Percentiles rank a stretch among this genome's conserved stretches.
phyloP scores from a whole-genome alignment of 2,113 vertebrate genomes.

The Nycticebus coucang region DNA sequence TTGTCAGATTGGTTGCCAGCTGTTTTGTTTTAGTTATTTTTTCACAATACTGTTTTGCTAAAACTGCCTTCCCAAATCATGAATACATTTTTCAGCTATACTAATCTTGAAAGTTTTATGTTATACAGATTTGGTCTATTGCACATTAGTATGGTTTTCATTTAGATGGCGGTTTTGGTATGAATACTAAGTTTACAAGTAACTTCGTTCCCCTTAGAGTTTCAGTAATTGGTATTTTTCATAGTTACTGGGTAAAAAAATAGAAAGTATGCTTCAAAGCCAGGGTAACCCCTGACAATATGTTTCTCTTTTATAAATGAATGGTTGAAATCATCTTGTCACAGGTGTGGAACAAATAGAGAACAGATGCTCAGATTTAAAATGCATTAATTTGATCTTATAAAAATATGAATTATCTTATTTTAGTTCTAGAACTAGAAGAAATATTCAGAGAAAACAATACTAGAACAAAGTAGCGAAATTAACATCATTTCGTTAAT shows the following conservation, averaged over 20 bases:
- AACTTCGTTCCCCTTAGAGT: slow-evolving; percentile 72
- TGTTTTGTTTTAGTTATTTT: slow-evolving; percentile 24
- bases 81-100: slow-evolving; percentile 75
- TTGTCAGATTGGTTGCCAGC: slow-evolving; percentile 16
- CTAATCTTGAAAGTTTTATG: slow-evolving; percentile 83
- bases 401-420: slow-evolving; percentile 44
- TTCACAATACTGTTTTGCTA: slow-evolving; percentile 69
- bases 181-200: slow-evolving; percentile 79
- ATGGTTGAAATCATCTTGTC: slow-evolving; percentile 74
- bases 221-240: slow-evolving; percentile 85
- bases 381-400: slow-evolving; percentile 33
- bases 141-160: slow-evolving; percentile 65
- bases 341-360: slow-evolving; percentile 76
- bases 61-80: slow-evolving; percentile 71
- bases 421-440: slow-evolving; percentile 39
- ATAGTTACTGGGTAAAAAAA: slow-evolving; percentile 68
- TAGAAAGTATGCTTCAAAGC: slow-evolving; percentile 50
- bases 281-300: background rate
- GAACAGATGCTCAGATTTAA: slow-evolving; percentile 81
- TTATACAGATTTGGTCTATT: slow-evolving; percentile 70
- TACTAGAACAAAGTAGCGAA: background rate
- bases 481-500: background rate
- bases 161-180: slow-evolving; percentile 77
- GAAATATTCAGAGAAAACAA: background rate
- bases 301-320: slow-evolving; percentile 71